Percentiles rank a stretch among this genome's conserved stretches.
phyloP scores from a whole-genome alignment of 2,888 invertebrate species.

The Xiphydria camelus region DNA sequence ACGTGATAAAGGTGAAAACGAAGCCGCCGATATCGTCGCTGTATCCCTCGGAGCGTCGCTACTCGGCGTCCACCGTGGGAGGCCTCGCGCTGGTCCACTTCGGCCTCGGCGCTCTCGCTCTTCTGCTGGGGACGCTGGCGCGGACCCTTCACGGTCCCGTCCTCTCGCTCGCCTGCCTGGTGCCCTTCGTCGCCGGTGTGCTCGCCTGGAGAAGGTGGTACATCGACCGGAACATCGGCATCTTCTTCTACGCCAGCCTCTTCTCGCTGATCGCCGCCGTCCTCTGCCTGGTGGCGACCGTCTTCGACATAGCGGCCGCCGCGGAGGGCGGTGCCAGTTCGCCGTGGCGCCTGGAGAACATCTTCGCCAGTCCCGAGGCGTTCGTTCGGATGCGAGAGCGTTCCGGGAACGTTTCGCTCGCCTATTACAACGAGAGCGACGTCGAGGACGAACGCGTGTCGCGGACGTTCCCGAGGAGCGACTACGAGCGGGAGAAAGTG shows the following conservation, averaged over 20 bases:
- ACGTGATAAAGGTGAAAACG: slow-evolving; percentile 69
- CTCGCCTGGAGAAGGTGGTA: slow-evolving; percentile 71
- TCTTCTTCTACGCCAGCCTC: slow-evolving; percentile 64
- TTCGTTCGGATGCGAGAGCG: not conserved
- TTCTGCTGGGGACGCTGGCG: slow-evolving; percentile 64
- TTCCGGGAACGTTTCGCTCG: not conserved
- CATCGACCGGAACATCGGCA: slow-evolving; percentile 67
- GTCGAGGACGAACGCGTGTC: too few species aligned
- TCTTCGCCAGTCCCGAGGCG: slow-evolving; percentile 4
- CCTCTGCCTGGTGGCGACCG: slow-evolving; percentile 57
- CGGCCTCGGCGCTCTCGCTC: slow-evolving; percentile 64
- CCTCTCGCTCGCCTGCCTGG: slow-evolving; percentile 35
- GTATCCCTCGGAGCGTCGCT: slow-evolving; percentile 69
- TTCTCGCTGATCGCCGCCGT: slow-evolving; percentile 62
- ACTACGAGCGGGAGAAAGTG: not conserved
- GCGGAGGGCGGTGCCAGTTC: slow-evolving; percentile 25
- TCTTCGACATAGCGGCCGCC: slow-evolving; percentile 57
- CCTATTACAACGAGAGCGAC: not conserved
- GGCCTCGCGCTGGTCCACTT: slow-evolving; percentile 68
- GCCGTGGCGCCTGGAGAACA: slow-evolving; percentile 23
- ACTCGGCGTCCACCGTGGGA: slow-evolving; percentile 69
- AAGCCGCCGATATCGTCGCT: slow-evolving; percentile 64
- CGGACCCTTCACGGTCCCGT: slow-evolving; percentile 37
- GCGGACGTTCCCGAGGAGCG: too few species aligned
- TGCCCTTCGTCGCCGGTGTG: slow-evolving; percentile 59